Conservation (phyloP, 2,113 vertebrate genomes). For the Silurus meridionalis region DNA sequence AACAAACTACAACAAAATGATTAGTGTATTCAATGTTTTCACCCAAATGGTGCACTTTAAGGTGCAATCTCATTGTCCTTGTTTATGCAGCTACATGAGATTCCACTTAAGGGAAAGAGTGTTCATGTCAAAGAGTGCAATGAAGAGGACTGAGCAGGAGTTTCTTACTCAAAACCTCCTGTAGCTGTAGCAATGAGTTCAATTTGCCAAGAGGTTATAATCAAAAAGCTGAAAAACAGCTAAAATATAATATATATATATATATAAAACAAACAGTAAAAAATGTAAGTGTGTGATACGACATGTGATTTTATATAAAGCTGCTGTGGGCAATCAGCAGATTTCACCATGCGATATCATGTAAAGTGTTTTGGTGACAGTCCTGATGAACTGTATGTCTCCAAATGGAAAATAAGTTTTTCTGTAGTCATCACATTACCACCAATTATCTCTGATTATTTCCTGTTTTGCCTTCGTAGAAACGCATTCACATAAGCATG, state of each 20-base stretch:
- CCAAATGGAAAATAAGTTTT: background rate
- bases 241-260: background rate
- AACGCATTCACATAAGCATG: background rate
- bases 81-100: background rate
- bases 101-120: background rate
- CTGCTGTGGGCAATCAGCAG: background rate
- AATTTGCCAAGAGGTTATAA: too few relatives aligned
- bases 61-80: background rate
- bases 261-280: background rate
- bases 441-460: background rate
- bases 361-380: background rate
- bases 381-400: background rate
- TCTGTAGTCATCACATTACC: background rate
- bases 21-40: constrained; percentile 20
- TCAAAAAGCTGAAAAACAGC: background rate
- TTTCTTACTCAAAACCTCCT: background rate
- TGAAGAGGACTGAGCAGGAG: background rate
- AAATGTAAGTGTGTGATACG: too few relatives aligned
- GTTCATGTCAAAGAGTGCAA: background rate
- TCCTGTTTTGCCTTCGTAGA: background rate
- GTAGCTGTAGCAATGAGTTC: background rate
- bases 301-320: background rate
- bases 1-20: background rate
- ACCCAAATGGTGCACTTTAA: background rate
- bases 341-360: background rate